Base-by-base conservation (phyloP, 2,888 invertebrate species). In the Apoda limacodes region DNA sequence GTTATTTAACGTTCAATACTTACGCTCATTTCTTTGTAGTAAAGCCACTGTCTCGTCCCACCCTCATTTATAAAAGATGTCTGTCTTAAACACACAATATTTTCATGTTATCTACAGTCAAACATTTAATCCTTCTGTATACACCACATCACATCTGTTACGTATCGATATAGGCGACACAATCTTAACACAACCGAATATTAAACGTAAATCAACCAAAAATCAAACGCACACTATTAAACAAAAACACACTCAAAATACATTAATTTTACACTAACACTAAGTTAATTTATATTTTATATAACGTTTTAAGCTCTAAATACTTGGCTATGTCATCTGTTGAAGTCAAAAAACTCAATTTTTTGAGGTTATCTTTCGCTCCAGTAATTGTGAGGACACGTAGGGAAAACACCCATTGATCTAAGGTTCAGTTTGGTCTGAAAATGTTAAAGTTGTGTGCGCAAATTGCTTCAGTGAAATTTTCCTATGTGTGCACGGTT, bases 301-400 rank as follows among this genome's bases (percentile, higher is more conserved):
- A n/a, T n/a, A n/a, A n/a, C n/a, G n/a, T n/a, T n/a, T n/a, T n/a
- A n/a, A n/a, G n/a, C n/a, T n/a, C n/a, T n/a, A n/a, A n/a, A n/a
- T n/a, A n/a, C n/a, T n/a, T n/a, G n/a, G n/a, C n/a, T n/a, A 51
- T 50, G 53, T 56, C 55, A 52, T 60, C 52, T 50, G 36, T 62
- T 45, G 48, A 40, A 45, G 48, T 52, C 48, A 54, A 57, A 63
- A n/a, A 67, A 57, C 63, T 62, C 48, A 42, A 57, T 60, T 65
- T n/a, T 78, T 80, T 72, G 63, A 78, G 78, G 78, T 80, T 80
- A 78, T 66, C 59, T 64, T 56, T 45, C 55, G 57, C 62, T 67
- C 66, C 63, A 63, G 62, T 60, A 57, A 68, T 72, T 68, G 72
- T 71, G n/a, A 69, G 71, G 72, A 55, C 69, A 64, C 61, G 58